A percentile compares a stretch with the other conserved stretches of the same genome.
phyloP scores from a whole-genome alignment of 2,888 invertebrate genomes.

The Ceriagrion tenellum region DNA sequence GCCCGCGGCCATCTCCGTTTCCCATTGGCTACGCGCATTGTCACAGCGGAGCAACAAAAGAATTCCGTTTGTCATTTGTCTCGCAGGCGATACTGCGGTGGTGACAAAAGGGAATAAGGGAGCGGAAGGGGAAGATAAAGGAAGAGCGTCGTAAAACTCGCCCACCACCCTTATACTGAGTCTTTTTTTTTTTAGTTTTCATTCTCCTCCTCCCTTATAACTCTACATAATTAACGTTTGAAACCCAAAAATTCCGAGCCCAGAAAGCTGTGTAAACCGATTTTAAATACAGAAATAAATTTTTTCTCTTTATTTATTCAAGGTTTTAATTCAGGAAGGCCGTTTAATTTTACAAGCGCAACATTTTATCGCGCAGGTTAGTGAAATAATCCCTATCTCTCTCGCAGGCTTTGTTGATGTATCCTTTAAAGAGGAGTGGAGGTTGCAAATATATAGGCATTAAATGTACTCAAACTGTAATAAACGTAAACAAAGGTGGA shows the following conservation, averaged over 20 bases:
- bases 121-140: not conserved
- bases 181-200: not conserved
- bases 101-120: slow-evolving; percentile 48
- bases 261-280: not conserved
- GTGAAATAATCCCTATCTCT: not conserved
- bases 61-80: slow-evolving; percentile 61
- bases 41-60: slow-evolving; percentile 40
- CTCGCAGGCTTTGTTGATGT: too few species aligned
- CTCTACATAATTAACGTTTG: slow-evolving; percentile 13
- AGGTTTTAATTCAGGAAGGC: not conserved
- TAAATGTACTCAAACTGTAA: too few species aligned
- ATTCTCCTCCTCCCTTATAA: not conserved
- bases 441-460: too few species aligned
- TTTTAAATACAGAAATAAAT: not conserved
- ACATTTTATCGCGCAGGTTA: not conserved
- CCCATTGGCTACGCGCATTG: slow-evolving; percentile 43
- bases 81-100: slow-evolving; percentile 54
- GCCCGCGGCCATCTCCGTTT: slow-evolving; percentile 56
- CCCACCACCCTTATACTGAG: not conserved
- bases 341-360: not conserved
- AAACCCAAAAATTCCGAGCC: not conserved
- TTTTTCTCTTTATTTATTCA: not conserved
- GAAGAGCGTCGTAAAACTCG: slow-evolving; percentile 45
- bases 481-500: too few species aligned
- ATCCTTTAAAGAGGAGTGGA: too few species aligned